Percentiles rank a stretch among this genome's conserved stretches.
These are phyloP conservation scores for Poliocrania exsul DNA, from an alignment of 2,797 vertebrate species.

Conservation along the genomic window DNA sequence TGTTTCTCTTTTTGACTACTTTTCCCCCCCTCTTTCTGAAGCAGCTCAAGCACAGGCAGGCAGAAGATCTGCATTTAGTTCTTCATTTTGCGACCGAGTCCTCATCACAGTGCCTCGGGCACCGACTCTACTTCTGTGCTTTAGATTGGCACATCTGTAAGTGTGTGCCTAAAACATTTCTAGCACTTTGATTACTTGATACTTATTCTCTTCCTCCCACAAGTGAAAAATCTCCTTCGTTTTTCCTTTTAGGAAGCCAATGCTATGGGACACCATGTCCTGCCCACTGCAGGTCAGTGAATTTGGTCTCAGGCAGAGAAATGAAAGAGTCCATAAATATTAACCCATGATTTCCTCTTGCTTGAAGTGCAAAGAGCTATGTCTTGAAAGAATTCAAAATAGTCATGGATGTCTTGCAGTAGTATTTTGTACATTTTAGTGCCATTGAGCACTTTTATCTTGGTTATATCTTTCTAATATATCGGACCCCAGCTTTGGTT, in stretches of 20 bases:
- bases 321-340: neutral
- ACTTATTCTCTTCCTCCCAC: neutral
- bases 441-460: neutral
- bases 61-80: constrained; percentile 24
- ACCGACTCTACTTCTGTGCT: neutral
- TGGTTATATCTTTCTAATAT: neutral
- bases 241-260: neutral
- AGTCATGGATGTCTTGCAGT: neutral
- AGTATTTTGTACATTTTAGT: neutral
- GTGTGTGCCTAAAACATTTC: neutral
- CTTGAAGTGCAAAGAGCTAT: neutral
- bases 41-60: neutral
- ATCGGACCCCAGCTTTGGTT: neutral
- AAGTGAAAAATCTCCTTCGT: neutral
- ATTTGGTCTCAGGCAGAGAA: neutral
- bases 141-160: neutral
- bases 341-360: neutral
- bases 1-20: neutral
- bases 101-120: neutral
- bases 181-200: neutral
- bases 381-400: neutral
- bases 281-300: neutral
- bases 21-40: neutral
- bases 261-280: neutral
- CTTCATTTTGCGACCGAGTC: constrained; percentile 4